Base-by-base conservation (phyloP, 2,888 invertebrate species). In the Achlya flavicornis region DNA sequence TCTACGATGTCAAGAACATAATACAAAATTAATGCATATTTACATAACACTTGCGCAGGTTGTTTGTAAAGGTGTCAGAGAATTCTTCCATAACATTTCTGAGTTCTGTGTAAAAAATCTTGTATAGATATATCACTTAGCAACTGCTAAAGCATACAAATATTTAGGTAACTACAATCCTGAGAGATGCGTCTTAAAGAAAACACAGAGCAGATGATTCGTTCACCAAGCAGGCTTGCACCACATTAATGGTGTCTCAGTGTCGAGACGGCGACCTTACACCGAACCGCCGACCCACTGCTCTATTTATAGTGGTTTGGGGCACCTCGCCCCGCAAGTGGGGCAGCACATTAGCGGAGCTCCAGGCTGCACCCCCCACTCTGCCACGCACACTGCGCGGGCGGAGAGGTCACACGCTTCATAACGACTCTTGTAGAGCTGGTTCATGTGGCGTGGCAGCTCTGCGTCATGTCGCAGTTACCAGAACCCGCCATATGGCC, bases 401-500 rank as follows among this genome's bases (percentile, higher is more conserved):
- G 16, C 14, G 4, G 7, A 0, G 3, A 12, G 5, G 48, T 48
- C 48, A 48, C 48, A 48, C 48, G 19, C 12, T 19, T 19, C 53
- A 53, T 16, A 48, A 16, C 16, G 48, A 53, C 16, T 53, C 53
- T 19, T 7, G 7, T 19, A 19, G 7, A 53, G 53, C 53, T 19
- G 53, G 8, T 41, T 41, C 3, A 38, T n/a, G 46, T n/a, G 46
- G 14, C 14, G 14, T n/a, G 48, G 48, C 48, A 16, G 16, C n/a
- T 19, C 19, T n/a, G n/a, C 53, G 53, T 19, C 53, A 53, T 4
- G 16, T 10, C 53, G 16, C 16, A 19, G 6, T 46, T n/a, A n/a
- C 46, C 46, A 53, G 53, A 41, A 7, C 53, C 53, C 53, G 53
- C 53, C 53, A 53, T 53, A 53, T 53, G 53, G 53, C 53, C 53